Evolutionary conservation across 2,797 vertebrate species (phyloP), one percentile per base, ranked within the genome.

Genomic region (Falco naumanni): DNA sequence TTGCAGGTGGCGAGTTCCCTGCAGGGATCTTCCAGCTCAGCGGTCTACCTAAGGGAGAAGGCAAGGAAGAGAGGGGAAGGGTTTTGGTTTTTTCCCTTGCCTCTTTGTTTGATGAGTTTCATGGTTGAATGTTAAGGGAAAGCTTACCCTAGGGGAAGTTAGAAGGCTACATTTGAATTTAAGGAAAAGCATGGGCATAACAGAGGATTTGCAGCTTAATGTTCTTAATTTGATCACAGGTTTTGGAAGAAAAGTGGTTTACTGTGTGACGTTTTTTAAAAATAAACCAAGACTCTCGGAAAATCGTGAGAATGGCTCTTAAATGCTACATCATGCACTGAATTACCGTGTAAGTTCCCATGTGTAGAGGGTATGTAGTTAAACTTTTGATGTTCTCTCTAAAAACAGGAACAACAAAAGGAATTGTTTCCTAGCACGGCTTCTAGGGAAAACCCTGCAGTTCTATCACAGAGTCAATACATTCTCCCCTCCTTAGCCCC

Each of bases 231-330:
- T 64, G 53, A 70, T 65, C 2, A 0, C 57, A 45, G 83, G 50
- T 91, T 95, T 91, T 84, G 68, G 87, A 90, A 60, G 48, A 94
- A 92, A 95, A 66, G 54, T 56, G 37, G 39, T 81, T 76, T 70
- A 24, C 12, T 84, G 34, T 34, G 12, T 50, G 20, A 20, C 10
- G 3, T 29, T 83, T 90, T 64, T 31, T 7, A 14, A 50, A 39
- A 76, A 84, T 65, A 89, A 96, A 91, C 50, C 11, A 28, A 43
- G 13, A 29, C 21, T 63, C 63, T 76, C 57, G 15, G 6, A 61
- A 66, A 61, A 24, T 50, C 1, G 4, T 75, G 64, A 92, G 12
- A 81, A 81, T 56, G 31, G 16, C 34, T 89, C 25, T 68, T 81
- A 56, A 78, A 61, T 61, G 31, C 45, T 74, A 75, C 21, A 41